Percentiles rank a stretch among this genome's conserved stretches.
phyloP scores from a whole-genome alignment of 2,113 vertebrate species.

The Ctenodactylus gundi region DNA sequence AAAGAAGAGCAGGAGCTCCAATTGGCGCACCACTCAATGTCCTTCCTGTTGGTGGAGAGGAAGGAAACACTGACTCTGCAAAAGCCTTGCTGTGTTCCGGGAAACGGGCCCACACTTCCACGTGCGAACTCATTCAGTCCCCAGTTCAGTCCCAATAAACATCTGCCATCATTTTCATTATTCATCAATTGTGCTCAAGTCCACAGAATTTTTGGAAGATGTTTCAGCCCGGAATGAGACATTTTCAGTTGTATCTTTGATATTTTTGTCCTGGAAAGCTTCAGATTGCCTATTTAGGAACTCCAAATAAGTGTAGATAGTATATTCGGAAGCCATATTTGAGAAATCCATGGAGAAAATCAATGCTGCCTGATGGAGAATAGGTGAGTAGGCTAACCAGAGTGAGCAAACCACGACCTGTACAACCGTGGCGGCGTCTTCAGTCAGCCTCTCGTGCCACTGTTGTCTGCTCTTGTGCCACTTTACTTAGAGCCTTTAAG shows the following conservation, averaged over 20 bases:
- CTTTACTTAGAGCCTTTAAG: background rate
- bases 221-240: background rate
- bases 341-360: background rate
- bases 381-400: background rate
- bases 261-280: background rate
- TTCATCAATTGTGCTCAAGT: background rate
- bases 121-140: background rate
- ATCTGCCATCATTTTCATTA: background rate
- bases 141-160: background rate
- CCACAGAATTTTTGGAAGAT: background rate
- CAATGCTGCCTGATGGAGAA: background rate
- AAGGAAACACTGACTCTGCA: background rate
- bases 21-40: background rate
- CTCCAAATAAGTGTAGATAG: background rate
- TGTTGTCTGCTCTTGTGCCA: background rate
- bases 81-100: background rate
- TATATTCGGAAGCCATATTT: background rate
- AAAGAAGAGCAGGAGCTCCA: background rate
- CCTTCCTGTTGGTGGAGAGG: background rate
- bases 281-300: slow-evolving; percentile 29
- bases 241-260: background rate
- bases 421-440: too few species aligned
- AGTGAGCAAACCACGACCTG: background rate
- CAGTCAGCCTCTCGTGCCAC: background rate
- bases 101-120: background rate